Percentiles rank a stretch among this genome's conserved stretches.
These are phyloP conservation scores for Peucedramus taeniatus DNA, from an alignment of 2,113 vertebrate species.

Conservation along the genomic window DNA sequence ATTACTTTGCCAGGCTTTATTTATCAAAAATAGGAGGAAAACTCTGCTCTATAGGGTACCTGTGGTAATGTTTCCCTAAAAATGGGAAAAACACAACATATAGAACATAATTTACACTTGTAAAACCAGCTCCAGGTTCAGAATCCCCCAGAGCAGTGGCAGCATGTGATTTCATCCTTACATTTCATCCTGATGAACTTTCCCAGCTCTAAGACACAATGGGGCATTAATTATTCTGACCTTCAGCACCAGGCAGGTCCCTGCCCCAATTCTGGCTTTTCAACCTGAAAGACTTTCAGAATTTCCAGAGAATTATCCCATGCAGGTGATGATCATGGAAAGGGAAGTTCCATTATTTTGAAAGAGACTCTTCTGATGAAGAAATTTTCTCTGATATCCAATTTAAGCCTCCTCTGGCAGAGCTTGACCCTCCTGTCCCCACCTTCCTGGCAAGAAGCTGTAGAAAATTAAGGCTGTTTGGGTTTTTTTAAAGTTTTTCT, in stretches of 20 bases:
- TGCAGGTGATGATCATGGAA: background rate
- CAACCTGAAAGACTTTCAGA: background rate
- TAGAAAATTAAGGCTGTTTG: background rate
- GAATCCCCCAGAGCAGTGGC: background rate
- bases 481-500: background rate
- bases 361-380: too few species aligned
- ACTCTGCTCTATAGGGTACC: background rate
- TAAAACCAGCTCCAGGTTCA: background rate
- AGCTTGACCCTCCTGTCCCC: background rate
- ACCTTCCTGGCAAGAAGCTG: background rate
- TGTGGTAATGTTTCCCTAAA: background rate
- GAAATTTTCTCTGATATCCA: background rate
- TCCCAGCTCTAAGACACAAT: background rate
- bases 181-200: background rate
- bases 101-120: background rate
- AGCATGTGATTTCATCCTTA: background rate
- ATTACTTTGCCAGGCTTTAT: background rate
- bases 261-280: background rate
- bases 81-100: accelerated
- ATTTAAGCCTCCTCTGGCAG: background rate
- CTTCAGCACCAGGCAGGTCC: background rate
- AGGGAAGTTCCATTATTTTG: background rate
- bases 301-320: background rate
- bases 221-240: background rate
- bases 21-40: background rate